Evolutionary conservation across 2,113 vertebrate genomes (phyloP).

Genomic region (Hiodon tergisus): DNA sequence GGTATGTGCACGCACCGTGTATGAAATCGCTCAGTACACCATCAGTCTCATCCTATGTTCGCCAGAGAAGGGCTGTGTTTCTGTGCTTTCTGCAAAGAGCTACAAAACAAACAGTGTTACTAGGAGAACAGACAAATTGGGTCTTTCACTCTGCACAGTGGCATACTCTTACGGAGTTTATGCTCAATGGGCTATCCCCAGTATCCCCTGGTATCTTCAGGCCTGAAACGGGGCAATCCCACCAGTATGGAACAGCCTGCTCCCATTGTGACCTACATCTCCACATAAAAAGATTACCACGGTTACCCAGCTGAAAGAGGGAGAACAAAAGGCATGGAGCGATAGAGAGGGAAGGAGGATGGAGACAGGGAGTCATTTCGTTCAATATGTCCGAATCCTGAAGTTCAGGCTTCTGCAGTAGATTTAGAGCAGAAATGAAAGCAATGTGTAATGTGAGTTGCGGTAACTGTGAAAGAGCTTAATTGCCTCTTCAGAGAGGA

Average conservation of each 20-base stretch:
- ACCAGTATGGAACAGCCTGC: constrained; percentile 17
- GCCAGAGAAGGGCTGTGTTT: neutral
- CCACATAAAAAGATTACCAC: constrained; percentile 25
- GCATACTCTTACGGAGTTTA: too few relatives aligned
- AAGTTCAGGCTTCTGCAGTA: too few relatives aligned
- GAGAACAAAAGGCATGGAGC: neutral
- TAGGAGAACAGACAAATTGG: neutral
- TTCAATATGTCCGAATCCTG: too few relatives aligned
- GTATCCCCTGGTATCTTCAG: neutral
- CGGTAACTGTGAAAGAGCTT: too few relatives aligned
- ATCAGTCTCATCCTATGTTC: neutral
- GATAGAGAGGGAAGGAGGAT: constrained; percentile 16
- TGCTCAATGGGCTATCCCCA: neutral
- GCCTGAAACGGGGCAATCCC: constrained; percentile 6
- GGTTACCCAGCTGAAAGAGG: constrained; percentile 16
- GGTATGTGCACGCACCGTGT: neutral
- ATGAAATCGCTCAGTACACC: neutral
- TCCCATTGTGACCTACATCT: constrained; percentile 28
- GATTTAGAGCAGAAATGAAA: too few relatives aligned
- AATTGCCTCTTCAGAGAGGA: too few relatives aligned
- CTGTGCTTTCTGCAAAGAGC: neutral
- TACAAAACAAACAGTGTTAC: neutral
- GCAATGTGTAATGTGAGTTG: too few relatives aligned
- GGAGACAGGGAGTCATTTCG: constrained; percentile 10
- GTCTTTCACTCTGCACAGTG: neutral